A percentile compares a stretch with the other conserved stretches of the same genome.
Evolutionary conservation across 2,113 vertebrate species (phyloP).

Genomic region (Myanophis thanlyinensis): DNA sequence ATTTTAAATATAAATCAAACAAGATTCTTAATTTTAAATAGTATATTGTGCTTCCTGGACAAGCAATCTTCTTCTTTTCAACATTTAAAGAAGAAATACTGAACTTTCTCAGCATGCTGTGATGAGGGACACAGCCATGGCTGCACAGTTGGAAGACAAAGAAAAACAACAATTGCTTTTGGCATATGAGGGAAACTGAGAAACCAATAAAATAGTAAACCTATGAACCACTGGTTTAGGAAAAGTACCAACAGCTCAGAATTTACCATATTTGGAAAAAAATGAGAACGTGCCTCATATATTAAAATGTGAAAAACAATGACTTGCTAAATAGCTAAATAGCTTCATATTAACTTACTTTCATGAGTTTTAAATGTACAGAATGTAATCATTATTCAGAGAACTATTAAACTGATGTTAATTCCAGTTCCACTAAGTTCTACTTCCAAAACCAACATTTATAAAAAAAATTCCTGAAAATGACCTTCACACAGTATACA

Average conservation of each 20-base stretch:
- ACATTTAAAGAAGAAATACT: background rate
- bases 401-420: background rate
- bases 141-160: background rate
- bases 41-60: background rate
- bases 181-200: background rate
- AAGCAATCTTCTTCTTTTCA: background rate
- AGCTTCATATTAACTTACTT: background rate
- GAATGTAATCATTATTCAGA: rapidly evolving
- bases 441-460: background rate
- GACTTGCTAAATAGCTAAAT: background rate
- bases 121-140: background rate
- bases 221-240: background rate
- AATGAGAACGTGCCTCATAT: background rate
- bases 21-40: background rate
- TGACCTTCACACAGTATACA: background rate
- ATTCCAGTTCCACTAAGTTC: background rate
- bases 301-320: background rate
- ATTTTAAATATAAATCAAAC: background rate
- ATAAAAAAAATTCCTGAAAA: background rate
- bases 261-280: background rate
- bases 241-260: background rate
- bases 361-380: background rate
- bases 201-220: background rate
- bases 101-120: background rate
- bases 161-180: background rate